Evolutionary conservation across 2,888 invertebrate species (phyloP), one percentile per base, ranked within the genome.

Genomic region (Strigamia crassipes): DNA sequence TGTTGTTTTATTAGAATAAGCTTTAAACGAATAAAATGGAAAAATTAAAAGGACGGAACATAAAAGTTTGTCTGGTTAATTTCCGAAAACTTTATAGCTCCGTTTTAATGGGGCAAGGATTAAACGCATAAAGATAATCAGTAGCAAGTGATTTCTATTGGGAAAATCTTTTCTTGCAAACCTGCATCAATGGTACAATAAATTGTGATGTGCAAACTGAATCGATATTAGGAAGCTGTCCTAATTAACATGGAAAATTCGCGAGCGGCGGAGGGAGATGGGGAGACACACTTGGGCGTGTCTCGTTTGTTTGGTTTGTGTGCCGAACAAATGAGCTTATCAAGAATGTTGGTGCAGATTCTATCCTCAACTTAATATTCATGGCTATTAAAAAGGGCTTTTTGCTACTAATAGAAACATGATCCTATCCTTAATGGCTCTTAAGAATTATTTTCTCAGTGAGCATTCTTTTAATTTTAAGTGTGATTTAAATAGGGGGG

Each of bases 171-270:
- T 51, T 51, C 51, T 18, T 51, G 51, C 51, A 51, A 51, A 51
- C 51, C 51, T n/a, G 51, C 51, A 51, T 6, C 51, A 51, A 51
- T n/a, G 51, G 51, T 51, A 51, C 51, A 51, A 51, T 51, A 51
- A 51, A 51, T 51, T 51, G 51, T 51, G n/a, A 51, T 51, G 51
- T n/a, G 51, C n/a, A 51, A 51, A 51, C 51, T n/a, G 51, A 51
- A 51, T 51, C 51, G 51, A 51, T 51, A 51, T n/a, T 51, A 51
- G 51, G 51, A 51, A 51, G 51, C 51, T 51, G 51, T 51, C 51
- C 51, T 51, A 51, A 51, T 51, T 51, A 51, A 51, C 51, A 51
- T 51, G 51, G 51, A 51, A 51, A 51, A 51, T 51, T 51, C 51
- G n/a, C 51, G n/a, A 51, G 51, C n/a, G 51, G n/a, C 4, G n/a